Evolutionary conservation across 2,797 vertebrate genomes (phyloP), one percentile per base, ranked within the genome.

Genomic region (Crocodylus rhombifer): DNA sequence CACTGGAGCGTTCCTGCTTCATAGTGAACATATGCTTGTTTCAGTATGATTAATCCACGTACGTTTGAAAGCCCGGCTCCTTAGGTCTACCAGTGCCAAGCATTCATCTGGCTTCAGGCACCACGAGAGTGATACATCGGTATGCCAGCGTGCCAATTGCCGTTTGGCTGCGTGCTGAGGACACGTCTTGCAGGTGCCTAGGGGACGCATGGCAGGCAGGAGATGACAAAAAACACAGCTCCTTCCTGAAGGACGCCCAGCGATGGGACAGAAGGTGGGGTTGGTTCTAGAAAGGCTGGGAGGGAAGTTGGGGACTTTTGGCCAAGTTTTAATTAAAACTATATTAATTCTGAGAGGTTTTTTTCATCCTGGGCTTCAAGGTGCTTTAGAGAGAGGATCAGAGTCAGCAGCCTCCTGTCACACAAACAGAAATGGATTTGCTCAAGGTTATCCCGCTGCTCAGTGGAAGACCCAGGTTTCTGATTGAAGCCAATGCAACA

Each of bases 101-200:
- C n/a, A 13, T 80, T 92, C 71, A 55, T 28, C 15, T 4, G 18
- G 63, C n/a, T 80, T 56, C 61, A 64, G 51, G 25, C 14, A 3
- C 14, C 26, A 62, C 30, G 55, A 21, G 17, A 86, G n/a, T 9
- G 18, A 84, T 4, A 26, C 33, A 33, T 77, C 17, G 55, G 55
- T n/a, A 7, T 79, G 26, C 76, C 55, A 55, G 86, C 33, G 25
- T 23, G 33, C 81, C 17, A 18, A 78, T 28, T 14, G n/a, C 58
- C 23, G 2, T 26, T 28, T 0, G 0, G 23, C 57, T 58, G 28
- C 23, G 8, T 1, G 1, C 23, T 0, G 0, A 58, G 21, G 51
- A 57, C 55, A 56, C 33, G 10, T 21, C 25, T 78, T 67, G 58
- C 0, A 0, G n/a, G 25, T 33, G 7, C 25, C 25, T 7, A 4